Evolutionary conservation across 1,140 invertebrate species (phyloP), one percentile per base, ranked within the genome.

Genomic region (Ostrea edulis): DNA sequence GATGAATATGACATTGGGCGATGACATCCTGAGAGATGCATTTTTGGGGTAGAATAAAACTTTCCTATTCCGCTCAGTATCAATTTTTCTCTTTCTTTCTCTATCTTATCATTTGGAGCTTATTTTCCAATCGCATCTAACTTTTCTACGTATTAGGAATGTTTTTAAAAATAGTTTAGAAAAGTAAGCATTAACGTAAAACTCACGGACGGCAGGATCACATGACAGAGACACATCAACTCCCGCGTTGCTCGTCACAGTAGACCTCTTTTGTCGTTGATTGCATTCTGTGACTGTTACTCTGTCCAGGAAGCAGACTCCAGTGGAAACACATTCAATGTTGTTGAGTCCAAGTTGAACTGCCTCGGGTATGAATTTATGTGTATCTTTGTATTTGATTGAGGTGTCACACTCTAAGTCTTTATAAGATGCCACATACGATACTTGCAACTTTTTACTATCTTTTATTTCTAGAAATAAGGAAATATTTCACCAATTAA

Each of bases 181-280:
- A 44, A 44, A 44, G n/a, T 44, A 44, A 44, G 5, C 35, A 44
- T 44, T 44, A 44, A 44, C 7, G 25, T 51, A 83, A 22, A 22
- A 82, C 86, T 87, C 25, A 87, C 86, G 55, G 81, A 9, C 17
- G n/a, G 52, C 35, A 25, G 86, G 25, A 62, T 87, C 53, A 62
- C 86, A 87, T 62, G 77, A 51, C 11, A 87, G 62, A 22, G 29
- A 58, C 8, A 82, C 44, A 62, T 54, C 44, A 52, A 87, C 11
- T 17, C 86, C 86, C 35, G 58, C 86, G 7, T 29, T 82, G 53
- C 12, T 58, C 2, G 14, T 20, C 8, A 17, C 51, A 22, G 44
- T 54, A 20, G 68, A 53, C n/a, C 71, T 55, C n/a, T 35, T 87
- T 17, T 35, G 29, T 5, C 68, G 52, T 11, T 55, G 11, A 17